Base-by-base conservation (phyloP, 2,113 vertebrate genomes). In the Callithrix jacchus region DNA sequence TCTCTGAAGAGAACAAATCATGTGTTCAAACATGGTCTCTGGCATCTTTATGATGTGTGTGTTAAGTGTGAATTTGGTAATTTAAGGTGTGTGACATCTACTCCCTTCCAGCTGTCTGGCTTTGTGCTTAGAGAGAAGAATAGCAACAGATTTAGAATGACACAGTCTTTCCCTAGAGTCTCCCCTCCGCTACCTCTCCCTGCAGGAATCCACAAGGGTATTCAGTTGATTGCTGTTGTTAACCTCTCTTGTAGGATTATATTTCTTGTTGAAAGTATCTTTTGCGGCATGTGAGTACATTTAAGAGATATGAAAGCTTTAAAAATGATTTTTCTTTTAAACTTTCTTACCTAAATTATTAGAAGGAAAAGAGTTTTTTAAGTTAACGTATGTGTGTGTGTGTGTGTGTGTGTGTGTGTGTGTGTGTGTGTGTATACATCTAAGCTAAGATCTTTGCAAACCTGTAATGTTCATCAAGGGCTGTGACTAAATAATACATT, bases 191-290 rank as follows among this genome's bases (percentile, higher is more conserved):
- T 6, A 5, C 8, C 17, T 56, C 49, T 90, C 20, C 64, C 93
- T 45, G 30, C 16, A 42, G 42, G 85, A 80, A 87, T 25, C 35
- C 89, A 45, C 0, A 5, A 79, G 73, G 18, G 74, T 73, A 70
- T 61, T 4, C 32, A 0, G 4, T 66, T 64, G 47, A 76, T 58
- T 93, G 86, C 82, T 95, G 32, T 76, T 35, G 45, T 85, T 58
- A 64, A 90, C 58, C 13, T 87, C 56, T 85, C 73, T 32, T 54
- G 35, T n/a, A 87, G 42, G 64, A 86, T n/a, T 95, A 37, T 45
- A 70, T 93, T 91, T 93, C 82, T 87, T 92, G 23, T 93, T 88
- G 11, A 35, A 97, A 92, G 76, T 35, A 35, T 32, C 47, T 45
- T 83, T 87, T 87, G 76, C 88, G 47, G 66, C 45, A 45, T 68